phyloP scores from a whole-genome alignment of 2,888 invertebrate genomes.

The Carcina quercana region DNA sequence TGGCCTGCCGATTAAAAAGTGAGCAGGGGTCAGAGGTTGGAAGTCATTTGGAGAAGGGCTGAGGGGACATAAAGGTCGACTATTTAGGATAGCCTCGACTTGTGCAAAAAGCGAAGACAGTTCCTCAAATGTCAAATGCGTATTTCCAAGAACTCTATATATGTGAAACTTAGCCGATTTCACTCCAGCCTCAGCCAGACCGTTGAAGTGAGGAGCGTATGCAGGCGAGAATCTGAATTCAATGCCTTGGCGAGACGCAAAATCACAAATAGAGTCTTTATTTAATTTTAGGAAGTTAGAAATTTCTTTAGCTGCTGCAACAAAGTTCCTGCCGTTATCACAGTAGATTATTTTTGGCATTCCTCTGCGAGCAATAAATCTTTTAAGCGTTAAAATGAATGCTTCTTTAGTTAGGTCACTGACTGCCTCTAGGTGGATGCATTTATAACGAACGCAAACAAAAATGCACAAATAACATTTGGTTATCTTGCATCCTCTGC shows the following conservation, averaged over 20 bases:
- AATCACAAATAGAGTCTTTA: not conserved
- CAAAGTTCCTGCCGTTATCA: constrained; percentile 4
- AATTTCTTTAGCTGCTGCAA: constrained; percentile 1
- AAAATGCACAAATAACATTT: constrained; percentile 15
- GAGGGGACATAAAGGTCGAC: constrained; percentile 9
- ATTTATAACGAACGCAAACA: constrained; percentile 8
- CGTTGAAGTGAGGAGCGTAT: constrained; percentile 5
- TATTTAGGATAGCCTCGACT: constrained; percentile 11
- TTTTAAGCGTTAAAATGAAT: constrained; percentile 5
- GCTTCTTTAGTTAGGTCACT: constrained; percentile 9
- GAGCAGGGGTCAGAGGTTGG: constrained; percentile 6
- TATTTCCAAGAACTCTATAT: constrained; percentile 1
- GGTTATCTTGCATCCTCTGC: constrained; percentile 11
- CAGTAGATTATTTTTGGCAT: constrained; percentile 3
- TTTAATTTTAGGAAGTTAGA: not conserved
- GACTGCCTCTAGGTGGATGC: constrained; percentile 10
- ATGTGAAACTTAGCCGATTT: constrained; percentile 5
- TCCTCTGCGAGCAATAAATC: constrained; percentile 12
- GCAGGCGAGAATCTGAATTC: constrained; percentile 3
- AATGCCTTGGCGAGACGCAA: constrained; percentile 1
- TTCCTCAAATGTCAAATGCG: constrained; percentile 8
- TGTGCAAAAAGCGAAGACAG: constrained; percentile 8
- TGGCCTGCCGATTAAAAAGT: constrained; percentile 8
- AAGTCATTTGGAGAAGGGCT: constrained; percentile 4
- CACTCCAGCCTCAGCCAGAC: constrained; percentile 3